Base-by-base conservation (phyloP, 2,888 invertebrate genomes). In the Acleris holmiana region DNA sequence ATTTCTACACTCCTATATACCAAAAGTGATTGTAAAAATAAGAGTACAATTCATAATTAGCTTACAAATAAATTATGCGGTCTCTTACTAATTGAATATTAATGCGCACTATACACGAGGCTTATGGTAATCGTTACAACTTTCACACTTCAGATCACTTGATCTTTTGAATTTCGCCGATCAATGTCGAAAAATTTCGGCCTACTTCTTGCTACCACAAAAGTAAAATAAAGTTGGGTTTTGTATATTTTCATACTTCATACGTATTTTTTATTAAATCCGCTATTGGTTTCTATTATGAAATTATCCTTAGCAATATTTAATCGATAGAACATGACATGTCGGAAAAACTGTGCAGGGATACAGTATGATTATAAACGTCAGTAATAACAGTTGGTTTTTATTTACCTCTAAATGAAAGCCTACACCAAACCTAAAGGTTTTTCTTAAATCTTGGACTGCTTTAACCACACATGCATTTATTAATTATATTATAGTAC, bases 1-100 rank as follows among this genome's bases (percentile, higher is more conserved):
- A 91, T 88, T 89, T 89, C 91, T 91, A 91, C 89, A 89, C 72
- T 77, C 76, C 79, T 83, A 82, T 82, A 79, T 72, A 73, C 68
- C 66, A 77, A 81, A 76, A 63, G 75, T 59, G 54, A 41, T 50
- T 65, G 65, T 65, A 65, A 60, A 65, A 60, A 60, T 65, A 65
- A 60, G 77, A 76, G 77, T 82, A 76, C 78, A 83, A 79, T 84
- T 80, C 73, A 73, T 79, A 74, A 29, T 29, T 74, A 78, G 74
- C 81, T 84, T 87, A 85, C 50, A 82, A 86, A 86, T 85, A 84
- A 88, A 87, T 86, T 82, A 87, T 84, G 79, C 78, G 73, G 78
- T 65, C 48, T 59, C 54, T 60, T 60, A 61, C 59, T 51, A 61
- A 61, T 61, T 53, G 54, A 44, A 61, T 55, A 66, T 46, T 55